Evolutionary conservation across 2,113 vertebrate species (phyloP), one percentile per base, ranked within the genome.

Genomic region (Progne subis): DNA sequence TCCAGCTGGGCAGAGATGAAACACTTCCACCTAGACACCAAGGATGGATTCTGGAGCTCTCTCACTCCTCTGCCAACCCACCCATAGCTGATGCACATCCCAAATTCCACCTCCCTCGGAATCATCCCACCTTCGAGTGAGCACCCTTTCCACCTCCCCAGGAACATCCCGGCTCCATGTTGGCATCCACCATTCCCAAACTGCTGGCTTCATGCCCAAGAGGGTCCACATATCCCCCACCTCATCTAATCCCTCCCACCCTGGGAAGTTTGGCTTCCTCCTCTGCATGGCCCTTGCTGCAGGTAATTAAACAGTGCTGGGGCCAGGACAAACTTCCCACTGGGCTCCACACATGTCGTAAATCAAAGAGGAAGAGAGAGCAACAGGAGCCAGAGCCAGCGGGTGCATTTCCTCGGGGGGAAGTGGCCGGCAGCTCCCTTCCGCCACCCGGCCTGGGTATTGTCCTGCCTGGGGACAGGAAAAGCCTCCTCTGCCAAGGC

Each of bases 351-450:
- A 2, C 44, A 9, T 0, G 3, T 26, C 3, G 23, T 67, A 87
- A 90, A 93, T 92, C 90, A 88, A 88, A 70, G 90, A 94, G 91
- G 94, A 95, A 95, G 82, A 72, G 67, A 93, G 57, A 92, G 82
- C 70, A 71, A 8, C 84, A 31, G 81, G 84, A 86, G 65, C 43
- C 44, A 15, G 90, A 82, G 77, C 14, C 88, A 93, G 91, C 37
- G 61, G 86, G 80, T 50, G 88, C 2, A 1, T 80, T 97, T 96
- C 94, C 95, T 93, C 10, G 1, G 6, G 46, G 79, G 96, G 82
- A 94, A 96, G 80, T 24, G 9, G 86, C 80, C 82, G 47, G 88
- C 96, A 88, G 92, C 96, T 95, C 95, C 96, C 93, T 95, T 95
- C 96, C 95, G 93, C 86, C 0, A 1, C 34, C 44, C 4, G 8